Percentiles rank a stretch among this genome's conserved stretches.
Conservation (phyloP, 2,113 vertebrate species). For the Aphyosemion australe region DNA sequence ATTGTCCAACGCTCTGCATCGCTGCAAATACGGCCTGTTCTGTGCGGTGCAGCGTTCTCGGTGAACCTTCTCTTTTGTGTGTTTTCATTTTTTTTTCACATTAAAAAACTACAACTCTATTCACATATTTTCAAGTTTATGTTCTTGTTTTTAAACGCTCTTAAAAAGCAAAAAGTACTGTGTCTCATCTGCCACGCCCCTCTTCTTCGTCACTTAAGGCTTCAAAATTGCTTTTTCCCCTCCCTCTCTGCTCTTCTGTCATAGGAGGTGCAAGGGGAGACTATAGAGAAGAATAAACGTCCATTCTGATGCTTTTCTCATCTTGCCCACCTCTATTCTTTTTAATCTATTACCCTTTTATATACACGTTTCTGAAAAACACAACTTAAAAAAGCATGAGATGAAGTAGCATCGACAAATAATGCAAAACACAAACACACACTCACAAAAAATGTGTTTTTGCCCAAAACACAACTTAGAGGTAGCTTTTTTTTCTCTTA, state of each 20-base stretch:
- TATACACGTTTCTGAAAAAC: slow-evolving; percentile 75
- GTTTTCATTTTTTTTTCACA: slow-evolving; percentile 82
- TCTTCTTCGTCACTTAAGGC: slow-evolving; percentile 77
- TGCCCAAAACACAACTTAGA: slow-evolving; percentile 84
- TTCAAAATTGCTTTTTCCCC: slow-evolving; percentile 69
- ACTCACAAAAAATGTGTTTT: slow-evolving; percentile 63
- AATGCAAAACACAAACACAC: slow-evolving; percentile 75
- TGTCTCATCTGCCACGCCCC: slow-evolving; percentile 62
- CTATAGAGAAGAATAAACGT: slow-evolving; percentile 67
- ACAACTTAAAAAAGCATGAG: slow-evolving; percentile 80
- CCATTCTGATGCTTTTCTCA: slow-evolving; percentile 56
- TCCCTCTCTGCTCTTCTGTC: slow-evolving; percentile 57
- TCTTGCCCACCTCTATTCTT: slow-evolving; percentile 65
- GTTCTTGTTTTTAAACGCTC: slow-evolving; percentile 77
- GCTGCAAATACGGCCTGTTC: slow-evolving; percentile 79
- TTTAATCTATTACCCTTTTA: slow-evolving; percentile 64
- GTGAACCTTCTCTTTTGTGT: slow-evolving; percentile 53
- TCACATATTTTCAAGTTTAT: slow-evolving; percentile 89
- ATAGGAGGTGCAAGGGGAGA: slow-evolving; percentile 60
- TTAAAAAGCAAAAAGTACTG: slow-evolving; percentile 78
- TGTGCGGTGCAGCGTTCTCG: slow-evolving; percentile 48
- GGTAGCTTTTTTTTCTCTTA: slow-evolving; percentile 95
- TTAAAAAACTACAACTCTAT: slow-evolving; percentile 87
- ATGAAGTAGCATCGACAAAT: slow-evolving; percentile 80
- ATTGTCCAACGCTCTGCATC: slow-evolving; percentile 81